Base-by-base conservation (phyloP, 2,888 invertebrate genomes). In the Dryococelus australis region DNA sequence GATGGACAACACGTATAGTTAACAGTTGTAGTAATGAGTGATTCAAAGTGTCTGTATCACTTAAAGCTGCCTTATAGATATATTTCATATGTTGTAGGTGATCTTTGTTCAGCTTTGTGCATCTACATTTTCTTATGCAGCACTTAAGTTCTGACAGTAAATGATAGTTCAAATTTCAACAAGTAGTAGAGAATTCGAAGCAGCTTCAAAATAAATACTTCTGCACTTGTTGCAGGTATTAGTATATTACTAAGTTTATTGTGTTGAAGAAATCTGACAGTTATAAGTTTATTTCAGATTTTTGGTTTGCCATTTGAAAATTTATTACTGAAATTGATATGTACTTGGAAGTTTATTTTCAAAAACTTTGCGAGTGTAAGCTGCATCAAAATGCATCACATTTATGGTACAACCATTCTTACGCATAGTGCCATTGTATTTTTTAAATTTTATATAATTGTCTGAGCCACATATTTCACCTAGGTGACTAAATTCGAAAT, bases 121-220 rank as follows among this genome's bases (percentile, higher is more conserved):
- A 65, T n/a, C 65, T 24, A 24, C n/a, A n/a, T 65, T 65, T n/a
- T 16, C 8, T 65, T 16, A 20, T 65, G 24, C 65, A n/a, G 65
- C 8, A 24, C 24, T 65, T 16, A n/a, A 16, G n/a, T 65, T 8
- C 24, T 20, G 20, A 65, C 65, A n/a, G 6, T n/a, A 65, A 65
- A 65, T 65, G 65, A 65, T n/a, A 0, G 8, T 65, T 65, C 24
- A 20, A 24, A n/a, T 65, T 10, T 65, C 24, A 65, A 20, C 20
- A 65, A 65, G n/a, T 65, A 3, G 16, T n/a, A 65, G 35, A 35
- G 35, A 65, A 8, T 65, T 65, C 2, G 24, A 35, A 35, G 65
- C 65, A n/a, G n/a, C 65, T 65, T 65, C 65, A n/a, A 65, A 65
- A 65, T 65, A n/a, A 16, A 65, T 65, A 65, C 65, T 65, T 65